A percentile compares a stretch with the other conserved stretches of the same genome.
These are phyloP conservation scores for Chamaea fasciata DNA, from an alignment of 2,113 vertebrate genomes.

Conservation along the genomic window DNA sequence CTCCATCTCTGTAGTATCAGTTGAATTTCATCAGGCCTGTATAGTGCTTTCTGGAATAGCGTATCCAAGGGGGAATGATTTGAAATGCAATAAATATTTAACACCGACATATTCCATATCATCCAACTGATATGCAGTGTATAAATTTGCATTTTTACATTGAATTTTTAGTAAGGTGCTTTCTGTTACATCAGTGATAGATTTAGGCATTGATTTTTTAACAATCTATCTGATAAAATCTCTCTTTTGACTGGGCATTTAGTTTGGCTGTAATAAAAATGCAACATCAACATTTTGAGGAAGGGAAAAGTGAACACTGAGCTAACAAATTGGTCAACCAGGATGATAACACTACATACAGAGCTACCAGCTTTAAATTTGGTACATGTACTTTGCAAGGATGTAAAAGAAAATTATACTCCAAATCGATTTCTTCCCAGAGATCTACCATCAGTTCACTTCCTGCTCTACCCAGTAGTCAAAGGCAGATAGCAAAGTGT, in stretches of 20 bases:
- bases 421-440: not conserved
- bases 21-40: not conserved
- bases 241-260: not conserved
- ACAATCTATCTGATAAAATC: not conserved
- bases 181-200: not conserved
- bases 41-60: not conserved
- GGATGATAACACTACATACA: not conserved
- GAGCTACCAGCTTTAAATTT: not conserved
- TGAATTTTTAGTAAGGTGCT: not conserved
- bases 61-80: not conserved
- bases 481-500: not conserved
- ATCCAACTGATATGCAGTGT: not conserved
- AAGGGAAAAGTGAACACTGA: not conserved
- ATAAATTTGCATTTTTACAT: slow-evolving; percentile 17
- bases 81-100: slow-evolving; percentile 41
- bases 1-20: not conserved
- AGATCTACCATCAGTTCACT: not conserved
- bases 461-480: not conserved
- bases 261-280: not conserved
- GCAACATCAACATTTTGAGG: not conserved
- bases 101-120: not conserved
- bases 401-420: not conserved
- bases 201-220: not conserved
- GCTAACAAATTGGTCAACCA: not conserved
- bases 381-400: not conserved